Conservation (phyloP, 1,140 invertebrate genomes). For the Drosophila lacteicornis region DNA sequence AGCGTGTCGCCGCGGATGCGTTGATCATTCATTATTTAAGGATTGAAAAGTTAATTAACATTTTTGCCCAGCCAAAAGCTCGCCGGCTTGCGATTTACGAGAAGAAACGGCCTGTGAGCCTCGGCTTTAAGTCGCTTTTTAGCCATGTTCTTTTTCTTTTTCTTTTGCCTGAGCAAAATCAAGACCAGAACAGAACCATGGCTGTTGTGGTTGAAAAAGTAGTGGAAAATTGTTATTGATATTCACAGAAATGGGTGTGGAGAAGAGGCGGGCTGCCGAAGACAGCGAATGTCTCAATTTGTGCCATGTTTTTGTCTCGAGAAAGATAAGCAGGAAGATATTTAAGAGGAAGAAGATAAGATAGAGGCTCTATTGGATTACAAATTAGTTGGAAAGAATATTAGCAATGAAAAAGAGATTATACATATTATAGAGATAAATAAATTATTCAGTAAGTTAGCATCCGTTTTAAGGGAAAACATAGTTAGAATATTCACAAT, state of each 20-base stretch:
- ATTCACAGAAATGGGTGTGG: constrained; percentile 13
- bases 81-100: constrained; percentile 64
- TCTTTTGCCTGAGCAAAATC: constrained; percentile 44
- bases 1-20: constrained; percentile 84
- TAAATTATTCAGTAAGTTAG: too few species aligned
- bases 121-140: constrained; percentile 46
- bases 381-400: not conserved
- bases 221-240: constrained; percentile 76
- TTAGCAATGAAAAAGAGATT: not conserved
- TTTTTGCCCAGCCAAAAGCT: constrained; percentile 77
- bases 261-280: constrained; percentile 6
- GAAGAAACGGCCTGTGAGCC: constrained; percentile 54
- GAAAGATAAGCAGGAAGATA: not conserved
- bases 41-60: constrained; percentile 85
- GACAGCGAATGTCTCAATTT: constrained; percentile 58
- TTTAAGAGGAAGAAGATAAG: not conserved
- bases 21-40: constrained; percentile 85
- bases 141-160: constrained; percentile 43
- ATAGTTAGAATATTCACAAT: not conserved
- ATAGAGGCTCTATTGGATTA: not conserved
- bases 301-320: constrained; percentile 10
- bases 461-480: not conserved
- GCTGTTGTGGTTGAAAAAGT: constrained; percentile 58
- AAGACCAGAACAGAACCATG: constrained; percentile 15
- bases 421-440: too few species aligned